phyloP scores from a whole-genome alignment of 2,888 invertebrate genomes.

The Eristalis pertinax region DNA sequence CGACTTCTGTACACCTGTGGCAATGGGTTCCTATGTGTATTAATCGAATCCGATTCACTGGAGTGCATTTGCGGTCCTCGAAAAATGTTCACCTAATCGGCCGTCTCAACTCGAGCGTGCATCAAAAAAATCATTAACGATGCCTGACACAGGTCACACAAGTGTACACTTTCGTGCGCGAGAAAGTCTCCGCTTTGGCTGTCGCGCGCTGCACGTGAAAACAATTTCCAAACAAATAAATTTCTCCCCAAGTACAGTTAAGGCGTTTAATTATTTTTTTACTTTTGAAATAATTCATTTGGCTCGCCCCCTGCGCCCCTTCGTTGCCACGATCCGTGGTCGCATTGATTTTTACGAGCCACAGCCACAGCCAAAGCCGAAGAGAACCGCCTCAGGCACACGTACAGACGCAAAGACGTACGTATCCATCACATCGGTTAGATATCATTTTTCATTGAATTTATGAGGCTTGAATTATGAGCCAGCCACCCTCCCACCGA shows the following conservation, averaged over 20 bases:
- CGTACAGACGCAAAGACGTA: neutral
- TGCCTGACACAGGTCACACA: constrained; percentile 56
- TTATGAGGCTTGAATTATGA: constrained; percentile 72
- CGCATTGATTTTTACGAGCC: constrained; percentile 52
- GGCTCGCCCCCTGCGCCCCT: neutral
- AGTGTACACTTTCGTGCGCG: constrained; percentile 28
- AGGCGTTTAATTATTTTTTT: constrained; percentile 58
- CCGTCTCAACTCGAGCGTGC: constrained; percentile 36
- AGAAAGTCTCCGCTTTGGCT: constrained; percentile 34
- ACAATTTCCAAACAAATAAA: constrained; percentile 54
- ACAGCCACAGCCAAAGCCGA: constrained; percentile 4
- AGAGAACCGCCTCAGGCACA: constrained; percentile 20
- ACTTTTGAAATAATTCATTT: constrained; percentile 29
- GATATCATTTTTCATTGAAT: constrained; percentile 68
- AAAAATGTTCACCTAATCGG: constrained; percentile 38
- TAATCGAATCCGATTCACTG: no score
- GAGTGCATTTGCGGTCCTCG: no score
- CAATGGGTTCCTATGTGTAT: no score
- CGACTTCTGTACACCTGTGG: no score
- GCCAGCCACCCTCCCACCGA: constrained; percentile 31
- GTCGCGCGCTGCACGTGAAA: constrained; percentile 37
- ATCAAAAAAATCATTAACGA: constrained; percentile 52
- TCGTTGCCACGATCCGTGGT: neutral
- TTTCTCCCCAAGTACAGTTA: constrained; percentile 57
- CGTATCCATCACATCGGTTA: constrained; percentile 57